phyloP scores from a whole-genome alignment of 2,888 invertebrate species.

The Oxytorus armatus region DNA sequence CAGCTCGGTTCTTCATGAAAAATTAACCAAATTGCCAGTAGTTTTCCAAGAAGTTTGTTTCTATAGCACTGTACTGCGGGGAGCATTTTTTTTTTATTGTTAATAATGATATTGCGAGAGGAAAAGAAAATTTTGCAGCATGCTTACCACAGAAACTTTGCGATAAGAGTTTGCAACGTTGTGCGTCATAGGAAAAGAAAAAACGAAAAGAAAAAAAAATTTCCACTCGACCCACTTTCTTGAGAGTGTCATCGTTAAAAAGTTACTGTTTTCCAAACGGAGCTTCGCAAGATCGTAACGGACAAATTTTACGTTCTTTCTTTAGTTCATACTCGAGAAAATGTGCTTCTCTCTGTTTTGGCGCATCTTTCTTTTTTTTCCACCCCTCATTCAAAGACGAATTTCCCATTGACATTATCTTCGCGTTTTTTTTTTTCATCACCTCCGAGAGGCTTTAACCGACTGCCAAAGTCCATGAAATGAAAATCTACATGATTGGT shows the following conservation, averaged over 20 bases:
- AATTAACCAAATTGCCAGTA: slow-evolving; percentile 1
- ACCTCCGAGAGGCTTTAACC: slow-evolving; percentile 37
- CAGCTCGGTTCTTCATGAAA: not conserved
- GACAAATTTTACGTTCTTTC: slow-evolving; percentile 40
- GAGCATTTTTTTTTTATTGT: slow-evolving; percentile 14
- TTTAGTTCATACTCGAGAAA: slow-evolving; percentile 3
- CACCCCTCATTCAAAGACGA: slow-evolving; percentile 4
- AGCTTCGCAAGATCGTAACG: slow-evolving; percentile 45
- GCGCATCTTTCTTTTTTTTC: not conserved
- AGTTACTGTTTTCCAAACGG: slow-evolving; percentile 53
- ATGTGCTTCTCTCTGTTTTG: not conserved
- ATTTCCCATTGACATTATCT: slow-evolving; percentile 46
- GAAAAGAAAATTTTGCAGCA: slow-evolving; percentile 24
- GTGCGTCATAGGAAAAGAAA: slow-evolving; percentile 15
- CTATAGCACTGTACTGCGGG: not conserved
- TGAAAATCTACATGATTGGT: slow-evolving; percentile 16
- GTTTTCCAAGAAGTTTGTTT: slow-evolving; percentile 7
- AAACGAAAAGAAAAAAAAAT: slow-evolving; percentile 21
- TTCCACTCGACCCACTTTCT: slow-evolving; percentile 58
- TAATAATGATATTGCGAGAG: slow-evolving; percentile 30
- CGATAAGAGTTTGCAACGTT: slow-evolving; percentile 24
- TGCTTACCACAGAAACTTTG: slow-evolving; percentile 40
- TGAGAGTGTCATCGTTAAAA: slow-evolving; percentile 52
- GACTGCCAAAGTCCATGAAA: slow-evolving; percentile 6
- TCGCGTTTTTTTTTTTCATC: slow-evolving; percentile 22